Base-by-base conservation (phyloP, 1,140 invertebrate genomes). In the Nixonia krombeini region DNA sequence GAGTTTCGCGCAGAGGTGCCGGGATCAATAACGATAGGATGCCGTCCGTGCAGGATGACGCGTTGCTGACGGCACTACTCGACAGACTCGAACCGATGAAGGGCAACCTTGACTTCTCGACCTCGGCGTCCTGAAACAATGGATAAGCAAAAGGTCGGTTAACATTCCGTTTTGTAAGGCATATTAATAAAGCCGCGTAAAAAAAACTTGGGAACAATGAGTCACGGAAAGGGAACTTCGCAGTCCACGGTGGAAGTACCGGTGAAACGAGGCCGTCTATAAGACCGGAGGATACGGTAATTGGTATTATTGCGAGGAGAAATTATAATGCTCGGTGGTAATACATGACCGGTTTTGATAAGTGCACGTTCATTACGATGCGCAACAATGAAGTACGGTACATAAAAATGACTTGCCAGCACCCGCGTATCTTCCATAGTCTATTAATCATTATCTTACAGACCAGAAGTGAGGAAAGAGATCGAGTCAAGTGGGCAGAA, bases 111-210 rank as follows among this genome's bases (percentile, higher is more conserved):
- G 81, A 79, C 46, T 85, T 85, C 53, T 82, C 82, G 33, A 80
- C 67, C 41, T 83, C 82, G n/a, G 79, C 75, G 35, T 82, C 80
- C 83, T 85, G 81, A 2, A 82, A 81, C 69, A 73, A n/a, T n/a
- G n/a, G n/a, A n/a, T n/a, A n/a, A n/a, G n/a, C n/a, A n/a, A n/a
- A n/a, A n/a, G n/a, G n/a, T n/a, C n/a, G n/a, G n/a, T n/a, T n/a
- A n/a, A n/a, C n/a, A n/a, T n/a, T n/a, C n/a, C n/a, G n/a, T n/a
- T n/a, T n/a, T n/a, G n/a, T n/a, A n/a, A n/a, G n/a, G n/a, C n/a
- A n/a, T n/a, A n/a, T n/a, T n/a, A n/a, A n/a, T n/a, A n/a, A n/a
- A n/a, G n/a, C n/a, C n/a, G n/a, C n/a, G n/a, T n/a, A n/a, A n/a
- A n/a, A n/a, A n/a, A n/a, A n/a, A n/a, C n/a, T n/a, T n/a, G n/a